Conservation (phyloP, 2,888 invertebrate species). For the Callyntrura sp. region DNA sequence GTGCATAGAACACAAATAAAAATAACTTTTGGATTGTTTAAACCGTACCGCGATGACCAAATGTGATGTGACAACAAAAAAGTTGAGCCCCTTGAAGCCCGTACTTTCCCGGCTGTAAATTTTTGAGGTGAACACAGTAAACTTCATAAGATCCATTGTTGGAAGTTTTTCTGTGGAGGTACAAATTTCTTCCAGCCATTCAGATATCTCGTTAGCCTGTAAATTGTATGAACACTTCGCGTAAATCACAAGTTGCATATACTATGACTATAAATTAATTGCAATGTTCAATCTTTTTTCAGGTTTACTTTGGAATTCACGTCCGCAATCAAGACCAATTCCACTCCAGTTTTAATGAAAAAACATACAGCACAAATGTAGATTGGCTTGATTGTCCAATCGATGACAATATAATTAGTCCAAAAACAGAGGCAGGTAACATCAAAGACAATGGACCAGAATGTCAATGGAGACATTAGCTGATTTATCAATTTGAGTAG, state of each 20-base stretch:
- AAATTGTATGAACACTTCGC: background rate
- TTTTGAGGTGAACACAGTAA: constrained; percentile 65
- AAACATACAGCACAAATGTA: constrained; percentile 51
- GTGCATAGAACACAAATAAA: background rate
- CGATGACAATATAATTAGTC: constrained; percentile 60
- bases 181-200: constrained; percentile 69
- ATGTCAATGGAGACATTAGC: constrained; percentile 66
- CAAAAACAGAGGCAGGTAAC: constrained; percentile 62
- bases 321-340: constrained; percentile 62
- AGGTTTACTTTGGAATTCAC: constrained; percentile 25
- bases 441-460: constrained; percentile 57
- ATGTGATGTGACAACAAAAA: constrained; percentile 60
- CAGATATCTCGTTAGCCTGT: constrained; percentile 64
- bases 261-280: no score
- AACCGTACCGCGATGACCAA: constrained; percentile 55
- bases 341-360: constrained; percentile 43
- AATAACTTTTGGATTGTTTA: constrained; percentile 10
- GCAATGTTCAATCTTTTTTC: background rate
- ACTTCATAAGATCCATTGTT: constrained; percentile 54
- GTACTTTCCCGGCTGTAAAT: constrained; percentile 68
- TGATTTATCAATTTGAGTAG: constrained; percentile 59
- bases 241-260: no score
- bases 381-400: background rate
- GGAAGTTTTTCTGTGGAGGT: constrained; percentile 51
- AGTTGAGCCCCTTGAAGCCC: constrained; percentile 68